phyloP scores from a whole-genome alignment of 2,113 vertebrate genomes.

The Neoarius graeffei region DNA sequence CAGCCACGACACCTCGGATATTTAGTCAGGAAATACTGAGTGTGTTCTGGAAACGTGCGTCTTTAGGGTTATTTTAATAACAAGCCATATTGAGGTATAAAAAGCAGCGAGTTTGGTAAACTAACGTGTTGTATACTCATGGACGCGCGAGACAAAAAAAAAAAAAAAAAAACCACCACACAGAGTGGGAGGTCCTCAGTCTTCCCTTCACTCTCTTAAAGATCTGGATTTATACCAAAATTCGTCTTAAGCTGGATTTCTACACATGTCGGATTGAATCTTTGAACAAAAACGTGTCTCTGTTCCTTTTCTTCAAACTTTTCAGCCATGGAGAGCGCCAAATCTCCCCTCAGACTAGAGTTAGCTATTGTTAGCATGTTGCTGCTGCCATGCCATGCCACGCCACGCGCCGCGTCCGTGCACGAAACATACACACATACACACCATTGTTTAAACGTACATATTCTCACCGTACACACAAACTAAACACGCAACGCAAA shows the following conservation, averaged over 20 bases:
- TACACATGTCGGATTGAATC: neutral
- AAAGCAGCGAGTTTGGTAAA: neutral
- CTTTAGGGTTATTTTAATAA: neutral
- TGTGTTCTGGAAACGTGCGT: neutral
- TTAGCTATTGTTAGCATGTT: constrained; percentile 56
- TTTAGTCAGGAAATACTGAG: neutral
- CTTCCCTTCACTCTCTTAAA: neutral
- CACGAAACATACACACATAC: constrained; percentile 49
- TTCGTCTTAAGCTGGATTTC: too few relatives aligned
- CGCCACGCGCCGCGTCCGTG: constrained; percentile 44
- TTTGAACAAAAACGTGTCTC: too few relatives aligned
- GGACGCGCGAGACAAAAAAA: neutral
- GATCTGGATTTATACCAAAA: constrained; percentile 19
- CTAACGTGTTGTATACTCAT: too few relatives aligned
- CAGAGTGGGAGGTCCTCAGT: neutral
- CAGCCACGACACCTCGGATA: neutral
- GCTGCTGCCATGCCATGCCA: constrained; percentile 29
- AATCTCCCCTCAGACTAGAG: constrained; percentile 57
- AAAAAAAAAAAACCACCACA: neutral
- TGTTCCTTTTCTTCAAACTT: constrained; percentile 65
- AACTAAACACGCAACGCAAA: neutral
- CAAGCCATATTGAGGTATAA: too few relatives aligned
- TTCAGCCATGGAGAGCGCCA: constrained; percentile 68
- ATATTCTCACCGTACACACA: constrained; percentile 45
- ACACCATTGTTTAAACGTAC: constrained; percentile 69